Evolutionary conservation across 2,888 invertebrate species (phyloP).

Genomic region (Belgica antarctica): DNA sequence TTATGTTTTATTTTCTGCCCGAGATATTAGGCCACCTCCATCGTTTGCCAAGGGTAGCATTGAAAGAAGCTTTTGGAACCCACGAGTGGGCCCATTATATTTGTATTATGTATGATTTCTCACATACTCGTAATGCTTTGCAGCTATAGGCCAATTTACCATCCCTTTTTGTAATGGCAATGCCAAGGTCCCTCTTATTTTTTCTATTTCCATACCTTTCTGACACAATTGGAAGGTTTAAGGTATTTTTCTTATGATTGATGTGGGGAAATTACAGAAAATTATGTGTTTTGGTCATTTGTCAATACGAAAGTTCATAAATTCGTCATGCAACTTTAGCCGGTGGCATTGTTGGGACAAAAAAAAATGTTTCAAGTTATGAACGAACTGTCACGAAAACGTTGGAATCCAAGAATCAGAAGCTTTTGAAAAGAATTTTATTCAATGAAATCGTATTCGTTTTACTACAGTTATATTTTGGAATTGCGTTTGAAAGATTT

Average conservation of each 20-base stretch:
- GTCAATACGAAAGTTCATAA: constrained; percentile 6
- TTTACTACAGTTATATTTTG: not conserved
- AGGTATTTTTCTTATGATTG: not conserved
- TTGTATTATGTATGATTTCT: constrained; percentile 42
- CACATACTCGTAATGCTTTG: constrained; percentile 36
- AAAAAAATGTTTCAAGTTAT: too few species aligned
- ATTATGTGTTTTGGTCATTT: constrained; percentile 16
- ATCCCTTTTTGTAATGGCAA: not conserved
- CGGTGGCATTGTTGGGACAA: too few species aligned
- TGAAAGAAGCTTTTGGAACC: too few species aligned
- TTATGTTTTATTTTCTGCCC: constrained; percentile 19
- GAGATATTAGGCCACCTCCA: not conserved
- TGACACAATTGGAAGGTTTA: constrained; percentile 2
- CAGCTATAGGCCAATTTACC: not conserved
- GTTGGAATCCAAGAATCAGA: too few species aligned
- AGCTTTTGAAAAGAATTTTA: too few species aligned
- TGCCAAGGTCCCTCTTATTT: not conserved
- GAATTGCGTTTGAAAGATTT: not conserved
- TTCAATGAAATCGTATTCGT: too few species aligned
- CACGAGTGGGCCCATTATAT: constrained; percentile 31
- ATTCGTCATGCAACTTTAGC: not conserved
- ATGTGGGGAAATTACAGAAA: constrained; percentile 1
- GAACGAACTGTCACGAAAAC: too few species aligned
- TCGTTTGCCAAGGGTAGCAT: too few species aligned
- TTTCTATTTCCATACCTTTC: not conserved